Percentiles rank a stretch among this genome's conserved stretches.
Evolutionary conservation across 1,140 invertebrate genomes (phyloP).

Genomic region (Holcopasites calliopsidis): DNA sequence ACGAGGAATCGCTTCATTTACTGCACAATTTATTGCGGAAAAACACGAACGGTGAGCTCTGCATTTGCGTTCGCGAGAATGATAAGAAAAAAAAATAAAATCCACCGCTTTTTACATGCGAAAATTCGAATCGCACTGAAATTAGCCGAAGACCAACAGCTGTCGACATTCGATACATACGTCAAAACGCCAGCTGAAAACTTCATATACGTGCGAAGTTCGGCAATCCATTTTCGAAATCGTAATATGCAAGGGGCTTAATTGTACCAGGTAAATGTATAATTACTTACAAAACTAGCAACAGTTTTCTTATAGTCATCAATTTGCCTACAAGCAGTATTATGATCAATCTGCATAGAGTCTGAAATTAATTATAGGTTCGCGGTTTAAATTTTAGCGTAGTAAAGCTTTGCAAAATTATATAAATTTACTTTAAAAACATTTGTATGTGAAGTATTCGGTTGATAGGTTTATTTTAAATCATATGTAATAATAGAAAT

Average conservation of each 20-base stretch:
- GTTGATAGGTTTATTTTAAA: background rate
- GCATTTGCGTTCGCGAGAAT: constrained; percentile 57
- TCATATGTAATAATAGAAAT: background rate
- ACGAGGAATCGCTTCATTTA: constrained; percentile 49
- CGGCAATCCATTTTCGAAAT: background rate
- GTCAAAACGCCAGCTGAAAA: constrained; percentile 18
- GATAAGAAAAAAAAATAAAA: constrained; percentile 44
- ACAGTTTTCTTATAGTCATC: no score
- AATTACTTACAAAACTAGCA: no score
- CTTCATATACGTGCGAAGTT: constrained; percentile 1
- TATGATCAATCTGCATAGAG: no score
- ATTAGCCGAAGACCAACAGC: constrained; percentile 44
- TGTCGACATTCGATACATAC: constrained; percentile 33
- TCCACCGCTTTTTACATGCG: constrained; percentile 24
- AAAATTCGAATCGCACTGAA: constrained; percentile 63
- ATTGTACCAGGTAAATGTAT: background rate
- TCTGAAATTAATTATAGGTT: no score
- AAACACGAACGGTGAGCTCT: constrained; percentile 26
- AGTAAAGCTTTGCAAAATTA: no score
- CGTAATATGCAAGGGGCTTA: no score
- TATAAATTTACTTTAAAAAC: no score
- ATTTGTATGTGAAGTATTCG: no score
- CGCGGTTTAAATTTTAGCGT: no score
- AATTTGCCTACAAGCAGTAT: no score
- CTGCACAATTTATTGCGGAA: constrained; percentile 39